Evolutionary conservation across 2,113 vertebrate genomes (phyloP).

Genomic region (Propithecus coquereli): DNA sequence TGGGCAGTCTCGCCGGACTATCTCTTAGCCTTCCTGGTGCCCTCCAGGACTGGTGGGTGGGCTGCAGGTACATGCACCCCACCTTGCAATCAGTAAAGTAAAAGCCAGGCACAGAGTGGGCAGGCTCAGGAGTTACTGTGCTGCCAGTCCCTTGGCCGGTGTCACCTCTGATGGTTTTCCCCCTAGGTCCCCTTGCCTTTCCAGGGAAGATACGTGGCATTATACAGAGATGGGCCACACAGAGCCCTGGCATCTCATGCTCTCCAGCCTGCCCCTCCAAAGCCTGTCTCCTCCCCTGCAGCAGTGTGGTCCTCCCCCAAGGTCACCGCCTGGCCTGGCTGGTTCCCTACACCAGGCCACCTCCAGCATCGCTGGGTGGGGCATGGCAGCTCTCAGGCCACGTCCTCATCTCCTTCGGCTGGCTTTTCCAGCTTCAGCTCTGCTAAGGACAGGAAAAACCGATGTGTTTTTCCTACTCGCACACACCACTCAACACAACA

Average conservation of each 20-base stretch:
- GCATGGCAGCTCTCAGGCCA: fast-evolving
- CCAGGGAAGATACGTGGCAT: neutral
- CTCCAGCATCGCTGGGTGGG: neutral
- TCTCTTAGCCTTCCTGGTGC: neutral
- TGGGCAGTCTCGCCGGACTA: too few relatives aligned
- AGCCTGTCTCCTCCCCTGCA: neutral
- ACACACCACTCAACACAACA: neutral
- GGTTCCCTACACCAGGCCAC: neutral
- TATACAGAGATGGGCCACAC: neutral
- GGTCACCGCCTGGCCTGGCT: neutral
- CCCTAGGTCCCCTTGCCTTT: neutral
- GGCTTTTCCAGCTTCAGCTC: neutral
- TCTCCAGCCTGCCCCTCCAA: too few relatives aligned
- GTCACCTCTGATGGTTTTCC: neutral
- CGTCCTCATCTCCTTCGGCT: neutral
- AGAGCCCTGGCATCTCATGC: neutral
- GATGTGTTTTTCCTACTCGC: neutral
- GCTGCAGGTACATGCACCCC: neutral
- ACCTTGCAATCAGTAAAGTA: fast-evolving
- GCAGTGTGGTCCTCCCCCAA: neutral
- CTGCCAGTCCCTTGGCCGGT: neutral
- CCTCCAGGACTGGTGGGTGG: too few relatives aligned
- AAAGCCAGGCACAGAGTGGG: neutral
- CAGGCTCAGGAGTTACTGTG: neutral
- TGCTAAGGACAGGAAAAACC: too few relatives aligned